Base-by-base conservation (phyloP, 2,113 vertebrate genomes). In the Ceyx melanurus region DNA sequence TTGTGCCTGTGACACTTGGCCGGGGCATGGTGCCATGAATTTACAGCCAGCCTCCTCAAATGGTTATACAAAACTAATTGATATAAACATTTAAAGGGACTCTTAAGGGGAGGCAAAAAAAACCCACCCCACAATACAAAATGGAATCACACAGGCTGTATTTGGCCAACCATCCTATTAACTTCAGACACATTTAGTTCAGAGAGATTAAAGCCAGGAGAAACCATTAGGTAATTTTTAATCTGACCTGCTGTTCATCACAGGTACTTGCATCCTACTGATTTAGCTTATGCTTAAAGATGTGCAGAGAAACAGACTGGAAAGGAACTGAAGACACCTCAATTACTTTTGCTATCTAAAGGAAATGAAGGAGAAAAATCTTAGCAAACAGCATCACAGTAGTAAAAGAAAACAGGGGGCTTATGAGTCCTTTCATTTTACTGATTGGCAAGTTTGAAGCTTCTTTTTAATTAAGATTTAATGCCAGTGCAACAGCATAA, bases 381-480 rank as follows among this genome's bases (percentile, higher is more conserved):
- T 46, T 22, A 88, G 62, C 13, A 42, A 90, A 81, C 40, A 67
- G 86, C 88, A 86, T 12, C 80, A 56, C 48, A 50, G 81, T 25
- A 60, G 53, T 45, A 62, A 72, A 45, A 54, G 81, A 53, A 81
- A 96, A 62, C 70, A 1, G 10, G 11, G 53, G 70, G 25, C 66
- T 86, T 19, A 28, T 10, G 64, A 33, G 51, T 48, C 76, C 62
- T 90, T 82, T 78, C 82, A 57, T 68, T 62, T 42, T 21, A 65
- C 76, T 75, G 83, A 90, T 0, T 84, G 92, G 74, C 86, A 93
- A 65, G 40, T 50, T 70, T 72, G 86, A 82, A 79, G 88, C 58
- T 75, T 85, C 88, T 93, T 78, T 78, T 83, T 93, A 94, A 94
- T 94, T 83, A 92, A 86, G 80, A 75, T 86, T 93, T 94, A 88